These are phyloP conservation scores for Dromas ardeola DNA, from an alignment of 2,113 vertebrate genomes.

Conservation along the genomic window DNA sequence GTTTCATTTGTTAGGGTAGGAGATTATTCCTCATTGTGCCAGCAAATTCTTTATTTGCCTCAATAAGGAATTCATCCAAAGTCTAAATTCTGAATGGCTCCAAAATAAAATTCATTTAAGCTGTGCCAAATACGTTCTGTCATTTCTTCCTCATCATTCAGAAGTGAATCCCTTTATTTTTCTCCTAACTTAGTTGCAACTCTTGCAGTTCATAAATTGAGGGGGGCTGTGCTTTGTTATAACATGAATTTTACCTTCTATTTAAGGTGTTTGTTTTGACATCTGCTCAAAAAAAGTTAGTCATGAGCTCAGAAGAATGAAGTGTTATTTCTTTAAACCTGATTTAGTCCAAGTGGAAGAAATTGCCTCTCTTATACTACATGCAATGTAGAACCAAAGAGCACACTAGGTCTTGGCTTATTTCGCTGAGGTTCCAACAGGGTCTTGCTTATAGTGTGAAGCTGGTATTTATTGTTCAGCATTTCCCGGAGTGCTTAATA, in stretches of 20 bases:
- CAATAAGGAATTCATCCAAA: neutral
- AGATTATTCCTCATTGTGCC: neutral
- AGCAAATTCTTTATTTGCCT: conserved; percentile 1
- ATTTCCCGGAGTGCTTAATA: neutral
- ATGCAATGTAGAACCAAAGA: neutral
- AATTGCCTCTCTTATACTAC: neutral
- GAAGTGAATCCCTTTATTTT: neutral
- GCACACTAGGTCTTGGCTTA: neutral
- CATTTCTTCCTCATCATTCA: neutral
- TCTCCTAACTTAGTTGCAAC: neutral
- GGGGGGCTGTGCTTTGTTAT: neutral
- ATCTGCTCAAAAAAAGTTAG: neutral
- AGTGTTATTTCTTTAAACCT: neutral
- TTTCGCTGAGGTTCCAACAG: neutral
- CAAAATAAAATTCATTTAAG: neutral
- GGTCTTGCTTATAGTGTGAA: neutral
- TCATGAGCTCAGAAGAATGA: neutral
- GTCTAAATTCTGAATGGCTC: neutral
- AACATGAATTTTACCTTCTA: neutral
- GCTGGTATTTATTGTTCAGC: neutral
- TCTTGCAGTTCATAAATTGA: neutral
- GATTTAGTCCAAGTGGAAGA: neutral
- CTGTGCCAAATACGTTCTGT: neutral
- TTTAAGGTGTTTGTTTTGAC: neutral
- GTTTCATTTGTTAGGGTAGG: neutral